Evolutionary conservation across 2,888 invertebrate genomes (phyloP), one percentile per base, ranked within the genome.

Genomic region (Antheraea yamamai): DNA sequence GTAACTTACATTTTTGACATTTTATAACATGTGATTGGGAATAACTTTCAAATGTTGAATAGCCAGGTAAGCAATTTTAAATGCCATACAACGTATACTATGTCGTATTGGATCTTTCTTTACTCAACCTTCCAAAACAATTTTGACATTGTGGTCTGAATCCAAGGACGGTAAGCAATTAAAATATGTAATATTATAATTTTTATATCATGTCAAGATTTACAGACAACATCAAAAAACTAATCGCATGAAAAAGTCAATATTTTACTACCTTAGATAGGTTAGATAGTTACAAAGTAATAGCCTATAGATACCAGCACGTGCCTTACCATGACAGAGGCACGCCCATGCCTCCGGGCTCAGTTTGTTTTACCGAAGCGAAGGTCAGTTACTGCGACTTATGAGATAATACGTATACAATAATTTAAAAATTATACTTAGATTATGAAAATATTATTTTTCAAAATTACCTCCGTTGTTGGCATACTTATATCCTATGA

Each of bases 311-410:
- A 80, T 83, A 83, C 84, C 76, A 87, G 89, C 92, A 91, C 92
- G 91, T 92, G 93, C 89, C 89, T 84, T 89, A 88, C 89, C 88
- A 85, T 85, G 86, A 86, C 81, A 73, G 61, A 75, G 80, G 84
- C 87, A 87, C 92, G 90, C 90, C 92, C 86, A 82, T 82, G 72
- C 87, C 93, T 87, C 78, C 82, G 76, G 90, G 91, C 86, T 80
- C 81, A 90, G 92, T 93, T 93, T 91, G 92, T 92, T 92, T 89
- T 90, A 87, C 86, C 87, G 87, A 87, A 88, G 87, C 77, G 77
- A 74, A 74, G 81, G 82, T 72, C 76, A 12, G 72, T 39, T 58
- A 73, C 68, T 26, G 39, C 35, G 47, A 12, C 6, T 20, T 68
- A 68, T 23, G 14, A 16, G 10, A 72, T 35, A 66, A 74, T 12